Evolutionary conservation across 2,888 invertebrate genomes (phyloP).

Genomic region (Hirtodrosophila duncani): DNA sequence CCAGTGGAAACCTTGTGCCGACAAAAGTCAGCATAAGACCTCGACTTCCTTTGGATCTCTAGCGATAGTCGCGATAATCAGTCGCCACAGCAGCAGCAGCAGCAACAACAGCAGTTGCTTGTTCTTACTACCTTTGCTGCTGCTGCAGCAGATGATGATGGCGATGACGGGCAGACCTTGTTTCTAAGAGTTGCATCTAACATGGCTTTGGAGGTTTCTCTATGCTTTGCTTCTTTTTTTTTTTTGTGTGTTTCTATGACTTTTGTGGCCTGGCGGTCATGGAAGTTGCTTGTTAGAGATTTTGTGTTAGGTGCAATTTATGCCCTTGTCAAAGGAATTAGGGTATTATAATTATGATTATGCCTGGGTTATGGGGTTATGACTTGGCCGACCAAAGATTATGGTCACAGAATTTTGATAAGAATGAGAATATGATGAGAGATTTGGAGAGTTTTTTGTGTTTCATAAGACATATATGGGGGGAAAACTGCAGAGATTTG

Average conservation of each 20-base stretch:
- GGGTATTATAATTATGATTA: constrained; percentile 7
- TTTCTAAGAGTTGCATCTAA: too few relatives aligned
- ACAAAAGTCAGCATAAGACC: constrained; percentile 52
- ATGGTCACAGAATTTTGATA: neutral
- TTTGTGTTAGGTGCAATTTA: constrained; percentile 32
- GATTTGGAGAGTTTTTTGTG: too few relatives aligned
- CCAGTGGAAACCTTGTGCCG: constrained; percentile 59
- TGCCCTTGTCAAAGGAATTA: constrained; percentile 27
- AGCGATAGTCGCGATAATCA: too few relatives aligned
- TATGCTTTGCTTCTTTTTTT: neutral
- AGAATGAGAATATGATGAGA: constrained; percentile 1
- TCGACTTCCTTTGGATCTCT: constrained; percentile 71
- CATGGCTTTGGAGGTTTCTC: too few relatives aligned
- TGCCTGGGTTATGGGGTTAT: constrained; percentile 12
- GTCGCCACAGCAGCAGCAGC: too few relatives aligned
- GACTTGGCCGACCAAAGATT: too few relatives aligned
- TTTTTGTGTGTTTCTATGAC: constrained; percentile 38
- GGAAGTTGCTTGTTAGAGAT: constrained; percentile 47
- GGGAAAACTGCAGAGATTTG: too few relatives aligned
- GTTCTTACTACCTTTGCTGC: too few relatives aligned
- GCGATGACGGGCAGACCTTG: too few relatives aligned
- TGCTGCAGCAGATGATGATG: too few relatives aligned
- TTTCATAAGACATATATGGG: too few relatives aligned
- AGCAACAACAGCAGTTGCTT: too few relatives aligned
- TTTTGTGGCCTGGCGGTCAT: constrained; percentile 53